Percentiles rank a stretch among this genome's conserved stretches.
phyloP scores from a whole-genome alignment of 2,888 invertebrate species.

The Philopedon plagiatum region DNA sequence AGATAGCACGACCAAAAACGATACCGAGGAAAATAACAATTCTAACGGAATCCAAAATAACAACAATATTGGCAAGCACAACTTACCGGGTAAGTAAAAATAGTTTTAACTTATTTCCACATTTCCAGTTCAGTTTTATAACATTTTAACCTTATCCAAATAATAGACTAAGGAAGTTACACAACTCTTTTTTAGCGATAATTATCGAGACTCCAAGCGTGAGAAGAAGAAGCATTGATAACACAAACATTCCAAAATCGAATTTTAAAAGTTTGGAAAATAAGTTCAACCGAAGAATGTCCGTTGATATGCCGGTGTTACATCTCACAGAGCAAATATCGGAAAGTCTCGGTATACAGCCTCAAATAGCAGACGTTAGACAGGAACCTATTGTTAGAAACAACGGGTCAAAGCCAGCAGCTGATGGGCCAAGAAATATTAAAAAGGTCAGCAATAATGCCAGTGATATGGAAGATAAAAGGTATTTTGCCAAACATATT shows the following conservation, averaged over 20 bases:
- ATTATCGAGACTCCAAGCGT: conserved; percentile 31
- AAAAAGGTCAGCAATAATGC: neutral
- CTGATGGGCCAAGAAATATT: neutral
- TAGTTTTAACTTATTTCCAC: too few species aligned
- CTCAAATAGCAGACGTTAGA: too few species aligned
- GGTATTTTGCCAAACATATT: neutral
- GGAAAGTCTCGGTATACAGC: neutral
- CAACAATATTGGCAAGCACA: conserved; percentile 39
- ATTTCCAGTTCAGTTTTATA: too few species aligned
- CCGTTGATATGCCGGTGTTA: neutral
- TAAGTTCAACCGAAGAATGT: neutral
- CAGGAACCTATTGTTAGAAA: neutral
- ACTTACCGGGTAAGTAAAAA: conserved; percentile 37
- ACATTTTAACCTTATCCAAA: too few species aligned
- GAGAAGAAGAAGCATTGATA: conserved; percentile 24
- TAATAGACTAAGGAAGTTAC: too few species aligned
- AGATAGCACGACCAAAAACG: neutral
- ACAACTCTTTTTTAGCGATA: conserved; percentile 31
- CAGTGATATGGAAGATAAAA: neutral
- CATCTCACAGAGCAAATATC: neutral
- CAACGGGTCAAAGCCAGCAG: neutral
- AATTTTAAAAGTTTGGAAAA: neutral
- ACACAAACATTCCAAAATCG: conserved; percentile 2
- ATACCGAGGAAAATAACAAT: conserved; percentile 39
- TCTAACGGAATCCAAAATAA: conserved; percentile 25